Evolutionary conservation across 2,113 vertebrate species (phyloP).

Genomic region (Craseonycteris thonglongyai): DNA sequence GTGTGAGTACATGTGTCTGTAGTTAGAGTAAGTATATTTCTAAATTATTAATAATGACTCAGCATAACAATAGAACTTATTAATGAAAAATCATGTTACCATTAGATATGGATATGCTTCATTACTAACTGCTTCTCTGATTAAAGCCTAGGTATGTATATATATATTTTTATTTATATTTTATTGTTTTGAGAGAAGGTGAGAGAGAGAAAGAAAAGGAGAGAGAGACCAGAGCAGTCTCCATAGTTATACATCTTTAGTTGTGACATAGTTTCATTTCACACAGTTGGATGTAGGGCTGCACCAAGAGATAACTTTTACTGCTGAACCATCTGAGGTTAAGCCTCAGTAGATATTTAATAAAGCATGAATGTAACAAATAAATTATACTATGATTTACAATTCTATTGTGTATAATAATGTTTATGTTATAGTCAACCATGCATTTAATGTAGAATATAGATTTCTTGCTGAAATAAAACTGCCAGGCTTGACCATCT

Average conservation of each 20-base stretch:
- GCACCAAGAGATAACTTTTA: too few relatives aligned
- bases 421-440: not conserved
- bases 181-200: too few relatives aligned
- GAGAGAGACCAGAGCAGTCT: too few relatives aligned
- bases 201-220: too few relatives aligned
- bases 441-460: not conserved
- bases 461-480: not conserved
- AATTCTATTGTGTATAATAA: not conserved
- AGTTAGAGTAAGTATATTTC: not conserved
- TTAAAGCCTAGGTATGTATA: not conserved
- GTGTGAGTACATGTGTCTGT: not conserved
- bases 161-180: too few relatives aligned
- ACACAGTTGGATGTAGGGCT: too few relatives aligned
- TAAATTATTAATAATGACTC: not conserved
- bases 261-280: too few relatives aligned
- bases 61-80: not conserved
- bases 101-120: not conserved
- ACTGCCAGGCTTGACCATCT: not conserved
- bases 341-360: not conserved
- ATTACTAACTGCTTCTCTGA: not conserved
- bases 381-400: not conserved
- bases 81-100: not conserved
- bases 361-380: not conserved
- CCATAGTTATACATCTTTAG: too few relatives aligned
- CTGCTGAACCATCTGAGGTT: too few relatives aligned